Evolutionary conservation across 2,888 invertebrate species (phyloP), one percentile per base, ranked within the genome.

Genomic region (Synanthedon formicaeformis): DNA sequence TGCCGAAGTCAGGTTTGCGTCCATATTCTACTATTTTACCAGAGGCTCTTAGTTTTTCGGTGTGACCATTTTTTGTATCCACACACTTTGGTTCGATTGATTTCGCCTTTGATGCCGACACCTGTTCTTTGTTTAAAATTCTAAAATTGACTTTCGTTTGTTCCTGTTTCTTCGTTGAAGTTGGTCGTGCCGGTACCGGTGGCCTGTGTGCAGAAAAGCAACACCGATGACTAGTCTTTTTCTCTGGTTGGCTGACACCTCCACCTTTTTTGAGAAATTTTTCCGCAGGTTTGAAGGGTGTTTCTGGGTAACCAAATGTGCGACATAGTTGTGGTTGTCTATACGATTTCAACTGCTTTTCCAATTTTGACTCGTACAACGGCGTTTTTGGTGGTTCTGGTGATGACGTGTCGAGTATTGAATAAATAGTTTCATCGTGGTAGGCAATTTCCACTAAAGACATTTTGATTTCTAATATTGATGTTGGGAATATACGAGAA

Each of bases 281-380:
- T 2, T 88, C 81, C 0, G 93, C 92, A 14, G 89, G 77, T 51
- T 88, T 87, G 0, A 90, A 60, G 0, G 90, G 90, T 6, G 89
- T 88, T 61, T 91, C 89, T 1, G 93, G 90, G 62, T 90, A 89
- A 0, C 93, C 94, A 88, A 94, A 92, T 0, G 91, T 92, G 50
- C 89, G 89, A 61, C 88, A 89, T 1, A 81, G 67, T 58, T 88
- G 81, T 2, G 77, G 78, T 55, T 63, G 80, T 65, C 86, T 88
- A 40, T 71, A 67, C 56, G 79, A 79, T 61, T 78, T 84, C 34
- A 88, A 68, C 52, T 89, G 81, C 53, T 82, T 75, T 53, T 87
- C 73, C 63, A 87, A 74, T 73, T 88, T 76, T 0, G 90, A 90
- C 62, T 84, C 80, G 62, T 90, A 90, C 63, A 86, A 88, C 48